A percentile compares a stretch with the other conserved stretches of the same genome.
Conservation (phyloP, 2,888 invertebrate genomes). For the Deroplatys truncata region DNA sequence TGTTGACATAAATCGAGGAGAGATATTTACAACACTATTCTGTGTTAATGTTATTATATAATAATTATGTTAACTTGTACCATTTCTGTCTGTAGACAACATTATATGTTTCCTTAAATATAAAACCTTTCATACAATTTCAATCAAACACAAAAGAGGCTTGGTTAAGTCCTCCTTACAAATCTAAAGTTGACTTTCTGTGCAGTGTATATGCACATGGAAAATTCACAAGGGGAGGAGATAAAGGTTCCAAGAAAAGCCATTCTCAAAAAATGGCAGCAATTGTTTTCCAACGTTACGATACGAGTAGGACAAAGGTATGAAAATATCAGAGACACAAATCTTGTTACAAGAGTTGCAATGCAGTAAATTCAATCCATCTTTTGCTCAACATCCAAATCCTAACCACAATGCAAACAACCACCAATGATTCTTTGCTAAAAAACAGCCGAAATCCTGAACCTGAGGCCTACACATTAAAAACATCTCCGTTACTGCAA, state of each 20-base stretch:
- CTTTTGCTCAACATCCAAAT: background rate
- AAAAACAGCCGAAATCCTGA: background rate
- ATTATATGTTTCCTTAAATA: background rate
- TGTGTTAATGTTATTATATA: background rate
- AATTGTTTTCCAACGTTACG: background rate
- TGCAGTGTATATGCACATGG: background rate
- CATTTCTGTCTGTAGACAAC: background rate
- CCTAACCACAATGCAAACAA: background rate
- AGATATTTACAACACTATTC: constrained; percentile 2
- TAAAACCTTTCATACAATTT: background rate
- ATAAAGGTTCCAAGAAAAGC: background rate
- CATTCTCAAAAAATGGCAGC: background rate
- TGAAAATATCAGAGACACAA: background rate
- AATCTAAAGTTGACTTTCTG: background rate
- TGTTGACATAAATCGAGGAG: background rate
- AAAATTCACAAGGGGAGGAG: background rate
- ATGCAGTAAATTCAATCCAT: background rate
- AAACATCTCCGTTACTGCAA: background rate
- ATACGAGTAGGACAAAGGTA: background rate
- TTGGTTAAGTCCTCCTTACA: background rate
- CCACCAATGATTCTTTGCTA: background rate
- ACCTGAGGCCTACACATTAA: background rate
- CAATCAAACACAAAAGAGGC: background rate
- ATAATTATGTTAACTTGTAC: background rate
- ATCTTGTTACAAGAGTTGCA: background rate